These are phyloP conservation scores for Cheilosia grossa DNA, from an alignment of 2,888 invertebrate species.

Conservation along the genomic window DNA sequence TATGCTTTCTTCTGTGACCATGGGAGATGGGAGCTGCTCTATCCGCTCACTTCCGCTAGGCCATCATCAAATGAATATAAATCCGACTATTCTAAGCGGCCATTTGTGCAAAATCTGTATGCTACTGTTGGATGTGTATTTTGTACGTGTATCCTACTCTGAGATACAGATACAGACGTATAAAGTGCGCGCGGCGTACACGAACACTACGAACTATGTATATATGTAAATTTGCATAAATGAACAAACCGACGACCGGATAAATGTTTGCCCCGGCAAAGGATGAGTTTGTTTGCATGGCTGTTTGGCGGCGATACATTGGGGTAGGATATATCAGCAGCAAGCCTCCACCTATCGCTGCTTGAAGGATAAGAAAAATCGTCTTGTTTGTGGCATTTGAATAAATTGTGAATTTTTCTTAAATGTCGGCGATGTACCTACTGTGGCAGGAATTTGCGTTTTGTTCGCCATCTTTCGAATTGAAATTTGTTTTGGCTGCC, in stretches of 20 bases:
- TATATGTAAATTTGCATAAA: conserved; percentile 66
- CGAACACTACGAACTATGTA: conserved; percentile 2
- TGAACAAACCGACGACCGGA: conserved; percentile 44
- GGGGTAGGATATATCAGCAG: neutral
- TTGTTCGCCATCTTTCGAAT: neutral
- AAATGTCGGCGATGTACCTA: conserved; percentile 28
- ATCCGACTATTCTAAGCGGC: conserved; percentile 46
- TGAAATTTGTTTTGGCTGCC: conserved; percentile 28
- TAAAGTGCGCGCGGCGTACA: conserved; percentile 1
- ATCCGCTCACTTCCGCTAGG: conserved; percentile 27
- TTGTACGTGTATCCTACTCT: neutral
- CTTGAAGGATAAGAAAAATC: neutral
- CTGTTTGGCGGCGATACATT: conserved; percentile 14
- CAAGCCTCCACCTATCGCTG: neutral
- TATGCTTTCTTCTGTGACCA: conserved; percentile 12
- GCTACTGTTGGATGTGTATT: conserved; percentile 22
- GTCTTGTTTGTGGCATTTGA: conserved; percentile 54
- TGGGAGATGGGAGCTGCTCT: neutral
- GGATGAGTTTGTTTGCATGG: conserved; percentile 8
- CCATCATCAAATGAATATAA: conserved; percentile 44
- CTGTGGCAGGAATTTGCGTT: neutral
- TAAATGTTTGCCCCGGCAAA: conserved; percentile 29
- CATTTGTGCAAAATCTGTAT: conserved; percentile 30
- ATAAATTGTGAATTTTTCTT: conserved; percentile 45
- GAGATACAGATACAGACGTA: neutral